These are phyloP conservation scores for Tenrec ecaudatus DNA, from an alignment of 2,113 vertebrate genomes.

Conservation along the genomic window DNA sequence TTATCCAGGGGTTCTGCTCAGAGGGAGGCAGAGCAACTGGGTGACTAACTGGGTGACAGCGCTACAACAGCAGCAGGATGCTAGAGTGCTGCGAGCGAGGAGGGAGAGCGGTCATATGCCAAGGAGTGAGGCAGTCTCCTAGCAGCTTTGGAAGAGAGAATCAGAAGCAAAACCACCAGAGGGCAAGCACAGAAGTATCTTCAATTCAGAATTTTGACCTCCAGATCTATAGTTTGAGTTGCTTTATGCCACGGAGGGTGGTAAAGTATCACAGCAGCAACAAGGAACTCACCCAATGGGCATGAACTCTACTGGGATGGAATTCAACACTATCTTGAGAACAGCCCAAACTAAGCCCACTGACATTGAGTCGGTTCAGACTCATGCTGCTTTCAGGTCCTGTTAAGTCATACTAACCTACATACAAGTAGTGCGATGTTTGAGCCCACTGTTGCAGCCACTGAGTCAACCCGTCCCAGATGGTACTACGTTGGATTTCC, in stretches of 20 bases:
- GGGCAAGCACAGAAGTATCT: neutral
- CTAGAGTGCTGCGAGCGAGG: neutral
- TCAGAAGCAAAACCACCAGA: neutral
- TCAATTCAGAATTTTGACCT: neutral
- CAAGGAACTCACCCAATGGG: neutral
- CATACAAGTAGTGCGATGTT: too few relatives aligned
- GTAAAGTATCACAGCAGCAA: neutral
- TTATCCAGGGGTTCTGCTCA: too few relatives aligned
- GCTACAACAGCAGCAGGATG: neutral
- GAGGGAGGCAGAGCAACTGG: too few relatives aligned
- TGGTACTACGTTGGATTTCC: too few relatives aligned
- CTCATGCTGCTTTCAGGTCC: too few relatives aligned
- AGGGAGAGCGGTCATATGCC: neutral
- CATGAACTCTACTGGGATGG: neutral
- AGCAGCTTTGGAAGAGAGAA: neutral
- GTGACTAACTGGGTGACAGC: too few relatives aligned
- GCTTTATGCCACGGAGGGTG: neutral
- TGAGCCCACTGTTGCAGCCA: too few relatives aligned
- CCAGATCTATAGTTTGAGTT: neutral
- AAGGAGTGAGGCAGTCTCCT: neutral
- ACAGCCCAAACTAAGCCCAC: neutral
- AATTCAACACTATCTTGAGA: slow-evolving; percentile 20
- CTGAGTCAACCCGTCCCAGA: too few relatives aligned
- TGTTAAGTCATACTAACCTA: too few relatives aligned
- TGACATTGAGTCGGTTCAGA: too few relatives aligned